These are phyloP conservation scores for Manis crassicaudata DNA, from an alignment of 2,797 vertebrate species.

Conservation along the genomic window DNA sequence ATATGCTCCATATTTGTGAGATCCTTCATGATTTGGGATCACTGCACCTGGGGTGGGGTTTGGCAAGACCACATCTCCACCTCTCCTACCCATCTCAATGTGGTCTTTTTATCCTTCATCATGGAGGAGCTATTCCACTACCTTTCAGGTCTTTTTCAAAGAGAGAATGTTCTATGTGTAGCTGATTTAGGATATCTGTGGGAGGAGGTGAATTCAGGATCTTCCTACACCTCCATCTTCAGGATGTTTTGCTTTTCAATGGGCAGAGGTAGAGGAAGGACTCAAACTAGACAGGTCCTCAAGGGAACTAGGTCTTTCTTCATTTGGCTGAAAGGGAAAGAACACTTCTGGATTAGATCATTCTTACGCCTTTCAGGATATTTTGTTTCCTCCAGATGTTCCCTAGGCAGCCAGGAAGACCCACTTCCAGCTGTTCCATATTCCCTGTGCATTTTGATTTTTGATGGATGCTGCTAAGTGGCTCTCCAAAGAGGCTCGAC, in stretches of 20 bases:
- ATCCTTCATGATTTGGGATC: neutral
- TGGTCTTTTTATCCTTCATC: neutral
- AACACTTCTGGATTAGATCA: neutral
- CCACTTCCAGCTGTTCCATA: neutral
- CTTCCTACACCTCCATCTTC: neutral
- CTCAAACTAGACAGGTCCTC: neutral
- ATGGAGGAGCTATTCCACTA: neutral
- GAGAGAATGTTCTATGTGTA: neutral
- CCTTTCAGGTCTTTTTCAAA: neutral
- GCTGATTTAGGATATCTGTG: neutral
- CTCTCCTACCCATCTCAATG: neutral
- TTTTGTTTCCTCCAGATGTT: neutral
- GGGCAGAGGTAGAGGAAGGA: neutral
- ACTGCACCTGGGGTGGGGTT: neutral
- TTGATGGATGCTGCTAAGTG: conserved; percentile 53
- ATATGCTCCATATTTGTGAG: neutral
- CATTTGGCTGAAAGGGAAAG: neutral
- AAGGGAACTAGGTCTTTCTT: neutral
- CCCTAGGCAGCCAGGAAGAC: neutral
- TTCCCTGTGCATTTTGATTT: conserved; percentile 2
- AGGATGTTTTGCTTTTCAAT: neutral
- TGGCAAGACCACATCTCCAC: neutral
- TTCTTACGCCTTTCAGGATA: neutral
- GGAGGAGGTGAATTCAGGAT: neutral
- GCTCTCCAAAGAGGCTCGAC: conserved; percentile 36